A percentile compares a stretch with the other conserved stretches of the same genome.
These are phyloP conservation scores for Hydroisotoma schaefferi DNA, from an alignment of 2,888 invertebrate genomes.

Conservation along the genomic window DNA sequence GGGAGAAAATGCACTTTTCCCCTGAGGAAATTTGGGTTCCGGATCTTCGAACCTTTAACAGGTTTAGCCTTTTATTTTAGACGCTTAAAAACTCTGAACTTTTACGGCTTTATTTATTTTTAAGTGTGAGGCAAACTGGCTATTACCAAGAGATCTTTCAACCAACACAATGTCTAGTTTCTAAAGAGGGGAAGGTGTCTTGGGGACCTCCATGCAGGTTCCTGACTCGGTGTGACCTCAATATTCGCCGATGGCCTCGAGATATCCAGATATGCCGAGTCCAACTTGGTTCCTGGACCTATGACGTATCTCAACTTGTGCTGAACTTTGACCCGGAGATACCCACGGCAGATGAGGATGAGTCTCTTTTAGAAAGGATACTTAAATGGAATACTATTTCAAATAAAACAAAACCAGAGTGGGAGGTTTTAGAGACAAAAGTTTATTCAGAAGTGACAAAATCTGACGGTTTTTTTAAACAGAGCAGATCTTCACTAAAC, in stretches of 20 bases:
- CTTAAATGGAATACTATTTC: too few relatives aligned
- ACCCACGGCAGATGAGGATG: too few relatives aligned
- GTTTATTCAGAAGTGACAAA: constrained; percentile 43
- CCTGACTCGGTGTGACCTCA: constrained; percentile 62
- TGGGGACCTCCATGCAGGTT: constrained; percentile 70
- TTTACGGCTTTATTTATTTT: too few relatives aligned
- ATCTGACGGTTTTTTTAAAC: constrained; percentile 55
- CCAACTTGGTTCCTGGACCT: constrained; percentile 71
- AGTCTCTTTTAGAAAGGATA: too few relatives aligned
- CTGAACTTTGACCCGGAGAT: constrained; percentile 25
- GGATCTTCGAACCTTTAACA: constrained; percentile 28
- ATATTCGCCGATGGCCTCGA: constrained; percentile 70
- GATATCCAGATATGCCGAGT: constrained; percentile 58
- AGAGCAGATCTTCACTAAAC: constrained; percentile 58
- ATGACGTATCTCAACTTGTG: constrained; percentile 53
- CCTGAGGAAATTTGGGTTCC: constrained; percentile 44
- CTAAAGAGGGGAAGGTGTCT: constrained; percentile 57
- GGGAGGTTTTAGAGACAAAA: constrained; percentile 55
- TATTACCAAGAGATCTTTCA: too few relatives aligned
- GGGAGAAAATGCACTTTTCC: constrained; percentile 30
- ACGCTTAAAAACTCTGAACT: too few relatives aligned
- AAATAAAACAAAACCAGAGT: too few relatives aligned
- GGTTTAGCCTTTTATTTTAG: constrained; percentile 13
- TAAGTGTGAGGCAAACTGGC: too few relatives aligned
- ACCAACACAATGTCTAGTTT: constrained; percentile 57